phyloP scores from a whole-genome alignment of 2,888 invertebrate species.

The Ametastegia equiseti region DNA sequence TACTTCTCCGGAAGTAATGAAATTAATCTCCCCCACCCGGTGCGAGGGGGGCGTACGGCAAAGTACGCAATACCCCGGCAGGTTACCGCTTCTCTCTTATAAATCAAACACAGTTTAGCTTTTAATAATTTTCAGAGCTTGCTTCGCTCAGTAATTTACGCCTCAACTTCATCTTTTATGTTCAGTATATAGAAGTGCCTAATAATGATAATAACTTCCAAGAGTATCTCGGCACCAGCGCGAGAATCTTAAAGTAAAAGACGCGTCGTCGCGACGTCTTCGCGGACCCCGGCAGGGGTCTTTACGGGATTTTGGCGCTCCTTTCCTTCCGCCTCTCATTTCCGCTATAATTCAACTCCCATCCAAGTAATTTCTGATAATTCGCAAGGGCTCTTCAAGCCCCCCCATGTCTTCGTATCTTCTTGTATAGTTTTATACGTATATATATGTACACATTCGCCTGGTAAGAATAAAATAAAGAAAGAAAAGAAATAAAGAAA shows the following conservation, averaged over 20 bases:
- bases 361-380: constrained; percentile 29
- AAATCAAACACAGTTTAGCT: constrained; percentile 75
- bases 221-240: constrained; percentile 21
- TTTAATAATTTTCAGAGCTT: constrained; percentile 70
- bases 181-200: constrained; percentile 38
- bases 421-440: not conserved
- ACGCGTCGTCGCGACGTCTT: too few relatives aligned
- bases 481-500: not conserved
- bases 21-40: constrained; percentile 70
- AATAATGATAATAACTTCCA: constrained; percentile 47
- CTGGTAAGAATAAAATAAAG: too few relatives aligned
- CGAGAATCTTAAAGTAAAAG: too few relatives aligned
- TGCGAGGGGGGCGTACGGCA: constrained; percentile 47
- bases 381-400: not conserved
- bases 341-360: constrained; percentile 43
- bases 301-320: constrained; percentile 48
- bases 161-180: constrained; percentile 49
- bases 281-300: not conserved
- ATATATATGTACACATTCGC: not conserved
- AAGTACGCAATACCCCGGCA: constrained; percentile 16
- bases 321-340: constrained; percentile 48
- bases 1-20: constrained; percentile 74
- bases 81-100: constrained; percentile 68
- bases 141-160: constrained; percentile 54
- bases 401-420: not conserved